Conservation (phyloP, 2,797 vertebrate genomes). For the Bovichtus variegatus region DNA sequence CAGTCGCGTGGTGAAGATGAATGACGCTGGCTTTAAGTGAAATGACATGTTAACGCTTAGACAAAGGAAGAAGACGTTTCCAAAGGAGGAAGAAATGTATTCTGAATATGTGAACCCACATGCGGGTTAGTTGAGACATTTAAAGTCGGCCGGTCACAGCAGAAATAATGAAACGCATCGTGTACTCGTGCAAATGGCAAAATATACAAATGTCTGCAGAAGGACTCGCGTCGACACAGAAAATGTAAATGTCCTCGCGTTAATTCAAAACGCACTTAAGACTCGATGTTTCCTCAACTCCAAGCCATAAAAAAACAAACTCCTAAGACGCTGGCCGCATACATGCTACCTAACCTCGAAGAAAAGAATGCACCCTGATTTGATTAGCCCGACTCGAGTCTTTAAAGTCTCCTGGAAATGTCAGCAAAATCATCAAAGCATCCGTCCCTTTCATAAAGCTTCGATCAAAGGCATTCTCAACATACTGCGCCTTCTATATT, state of each 20-base stretch:
- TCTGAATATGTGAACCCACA: not conserved
- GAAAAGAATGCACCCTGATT: conserved; percentile 55
- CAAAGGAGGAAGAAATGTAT: not conserved
- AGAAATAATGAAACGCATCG: not conserved
- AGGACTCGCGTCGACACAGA: not conserved
- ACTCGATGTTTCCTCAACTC: conserved; percentile 48
- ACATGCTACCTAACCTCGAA: conserved; percentile 54
- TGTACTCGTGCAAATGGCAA: not conserved
- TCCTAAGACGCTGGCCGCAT: conserved; percentile 24
- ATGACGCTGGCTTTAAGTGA: conserved; percentile 36
- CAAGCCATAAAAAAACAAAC: conserved; percentile 26
- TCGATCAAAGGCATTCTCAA: conserved; percentile 83
- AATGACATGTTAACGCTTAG: conserved; percentile 27
- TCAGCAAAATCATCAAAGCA: conserved; percentile 79
- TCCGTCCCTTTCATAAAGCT: conserved; percentile 73
- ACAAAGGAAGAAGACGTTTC: conserved; percentile 4
- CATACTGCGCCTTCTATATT: conserved; percentile 71
- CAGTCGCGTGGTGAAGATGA: conserved; percentile 41
- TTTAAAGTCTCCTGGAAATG: conserved; percentile 82
- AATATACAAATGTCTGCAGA: not conserved
- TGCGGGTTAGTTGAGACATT: not conserved
- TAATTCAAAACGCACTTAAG: conserved; percentile 48
- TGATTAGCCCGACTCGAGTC: conserved; percentile 65
- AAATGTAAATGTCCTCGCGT: conserved; percentile 19
- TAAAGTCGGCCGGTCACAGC: conserved; percentile 7